Base-by-base conservation (phyloP, 1,140 invertebrate species). In the Vanessa atalanta region DNA sequence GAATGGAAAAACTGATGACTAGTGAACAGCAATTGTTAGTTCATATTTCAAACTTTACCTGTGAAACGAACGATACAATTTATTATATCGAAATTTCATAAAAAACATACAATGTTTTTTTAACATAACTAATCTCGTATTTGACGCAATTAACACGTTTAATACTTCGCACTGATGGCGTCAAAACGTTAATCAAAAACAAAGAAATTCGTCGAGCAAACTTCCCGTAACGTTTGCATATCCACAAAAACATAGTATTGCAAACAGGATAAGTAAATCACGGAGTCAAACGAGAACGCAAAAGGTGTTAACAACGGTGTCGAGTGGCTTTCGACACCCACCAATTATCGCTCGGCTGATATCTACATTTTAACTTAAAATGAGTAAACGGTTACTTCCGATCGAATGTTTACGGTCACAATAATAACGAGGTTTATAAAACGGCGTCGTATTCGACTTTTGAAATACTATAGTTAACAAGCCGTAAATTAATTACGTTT, bases 261-360 rank as follows among this genome's bases (percentile, higher is more conserved):
- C 82, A 82, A 80, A 83, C 80, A 83, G 79, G 80, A 80, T 84
- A 88, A 83, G 76, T 64, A 82, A 84, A 82, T 87, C 84, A 84
- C 83, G 76, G 66, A 76, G 66, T 79, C 79, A 85, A 88, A 86
- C 79, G 84, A 68, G 66, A 61, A 61, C 72, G 69, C 77, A 81
- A 82, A 83, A 90, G 86, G 90, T 86, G 88, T 87, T 87, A 90
- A 91, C 81, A 73, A 83, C 71, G 70, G 74, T 77, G 77, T 76
- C 68, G 83, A 87, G 83, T 78, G 78, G 81, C 81, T 88, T 84
- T 88, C 85, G 83, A 92, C 88, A 90, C 87, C 76, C 87, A 85
- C 79, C 87, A 92, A 90, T 92, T 92, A 92, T 80, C 88, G 87
- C 84, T 57, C 65, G 8, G 47, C 69, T 75, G 84, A 87, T 88